Percentiles rank a stretch among this genome's conserved stretches.
Conservation (phyloP, 1,140 invertebrate genomes). For the Alviniconcha marisindica region DNA sequence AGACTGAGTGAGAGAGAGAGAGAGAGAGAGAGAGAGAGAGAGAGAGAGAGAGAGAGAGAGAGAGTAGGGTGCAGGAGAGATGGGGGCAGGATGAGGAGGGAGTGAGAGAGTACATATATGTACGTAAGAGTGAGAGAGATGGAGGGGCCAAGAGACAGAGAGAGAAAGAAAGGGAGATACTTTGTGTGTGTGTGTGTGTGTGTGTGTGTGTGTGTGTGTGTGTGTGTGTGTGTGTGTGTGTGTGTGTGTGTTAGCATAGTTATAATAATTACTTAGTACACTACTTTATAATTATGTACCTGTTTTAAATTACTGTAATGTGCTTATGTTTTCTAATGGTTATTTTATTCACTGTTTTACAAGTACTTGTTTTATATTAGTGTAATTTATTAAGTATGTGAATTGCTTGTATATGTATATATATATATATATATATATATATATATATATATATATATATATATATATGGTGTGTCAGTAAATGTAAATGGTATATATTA, state of each 20-base stretch:
- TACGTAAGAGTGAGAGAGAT: not conserved
- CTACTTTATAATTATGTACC: too few relatives aligned
- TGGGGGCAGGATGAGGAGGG: not conserved
- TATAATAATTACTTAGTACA: too few relatives aligned
- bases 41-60: not conserved
- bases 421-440: too few relatives aligned
- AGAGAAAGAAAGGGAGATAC: not conserved
- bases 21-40: not conserved
- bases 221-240: not conserved
- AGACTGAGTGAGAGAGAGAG: not conserved
- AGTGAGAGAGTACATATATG: not conserved
- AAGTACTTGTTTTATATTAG: too few relatives aligned
- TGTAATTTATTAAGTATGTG: too few relatives aligned
- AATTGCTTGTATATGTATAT: too few relatives aligned
- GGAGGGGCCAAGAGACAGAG: not conserved
- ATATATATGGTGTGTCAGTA: too few relatives aligned
- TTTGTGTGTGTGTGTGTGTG: slow-evolving; percentile 20
- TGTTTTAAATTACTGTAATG: too few relatives aligned
- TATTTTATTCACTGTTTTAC: too few relatives aligned
- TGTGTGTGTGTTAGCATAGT: not conserved
- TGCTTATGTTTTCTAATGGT: too few relatives aligned
- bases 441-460: too few relatives aligned
- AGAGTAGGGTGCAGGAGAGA: not conserved
- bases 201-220: slow-evolving; percentile 18
- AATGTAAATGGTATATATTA: too few relatives aligned